phyloP scores from a whole-genome alignment of 2,113 vertebrate genomes.

The Chaetodon trifascialis region DNA sequence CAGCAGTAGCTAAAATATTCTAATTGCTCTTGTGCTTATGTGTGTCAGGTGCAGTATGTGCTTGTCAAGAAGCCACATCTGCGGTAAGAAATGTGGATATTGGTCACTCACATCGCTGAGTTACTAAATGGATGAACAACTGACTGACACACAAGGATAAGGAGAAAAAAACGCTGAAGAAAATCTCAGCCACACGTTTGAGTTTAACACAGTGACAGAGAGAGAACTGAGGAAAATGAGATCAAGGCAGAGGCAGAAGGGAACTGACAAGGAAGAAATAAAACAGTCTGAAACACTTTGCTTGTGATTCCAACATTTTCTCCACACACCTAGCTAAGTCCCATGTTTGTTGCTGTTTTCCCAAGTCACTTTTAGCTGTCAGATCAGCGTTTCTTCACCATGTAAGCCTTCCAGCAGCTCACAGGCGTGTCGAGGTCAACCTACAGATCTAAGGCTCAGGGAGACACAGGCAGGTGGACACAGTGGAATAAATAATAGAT shows the following conservation, averaged over 20 bases:
- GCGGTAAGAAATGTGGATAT: background rate
- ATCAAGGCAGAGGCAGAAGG: conserved; percentile 31
- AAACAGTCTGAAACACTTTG: conserved; percentile 20
- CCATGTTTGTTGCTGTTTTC: conserved; percentile 28
- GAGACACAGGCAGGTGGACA: conserved; percentile 27
- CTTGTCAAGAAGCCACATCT: background rate
- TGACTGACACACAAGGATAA: conserved; percentile 17
- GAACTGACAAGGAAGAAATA: conserved; percentile 40
- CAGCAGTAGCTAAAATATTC: background rate
- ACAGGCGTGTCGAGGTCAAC: conserved; percentile 29
- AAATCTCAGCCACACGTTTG: background rate
- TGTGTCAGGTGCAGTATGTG: background rate
- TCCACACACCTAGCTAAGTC: background rate
- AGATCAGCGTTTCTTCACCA: conserved; percentile 20
- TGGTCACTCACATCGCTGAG: background rate
- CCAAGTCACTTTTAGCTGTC: conserved; percentile 21
- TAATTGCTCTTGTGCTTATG: background rate
- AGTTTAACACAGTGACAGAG: conserved; percentile 31
- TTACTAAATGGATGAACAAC: background rate
- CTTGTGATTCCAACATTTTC: conserved; percentile 38
- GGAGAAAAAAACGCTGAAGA: background rate
- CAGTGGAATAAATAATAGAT: conserved; percentile 56
- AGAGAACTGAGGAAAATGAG: background rate
- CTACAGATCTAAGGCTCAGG: conserved; percentile 28
- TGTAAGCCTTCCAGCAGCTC: conserved; percentile 31